These are phyloP conservation scores for Cotesia glomerata DNA, from an alignment of 1,140 invertebrate species.

Conservation along the genomic window DNA sequence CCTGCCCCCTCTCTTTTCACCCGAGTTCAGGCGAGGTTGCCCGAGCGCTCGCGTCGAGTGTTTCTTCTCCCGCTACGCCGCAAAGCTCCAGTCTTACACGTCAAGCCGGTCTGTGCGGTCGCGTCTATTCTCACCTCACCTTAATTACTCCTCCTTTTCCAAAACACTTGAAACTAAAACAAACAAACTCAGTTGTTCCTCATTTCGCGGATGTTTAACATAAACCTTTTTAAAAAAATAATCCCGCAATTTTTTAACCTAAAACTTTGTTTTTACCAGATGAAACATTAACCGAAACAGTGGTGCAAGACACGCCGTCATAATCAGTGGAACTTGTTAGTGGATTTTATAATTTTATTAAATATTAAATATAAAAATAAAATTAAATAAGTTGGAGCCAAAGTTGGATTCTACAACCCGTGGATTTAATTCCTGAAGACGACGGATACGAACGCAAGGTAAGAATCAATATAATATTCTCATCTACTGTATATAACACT, in stretches of 20 bases:
- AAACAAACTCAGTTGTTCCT: too few species aligned
- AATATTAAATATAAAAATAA: too few species aligned
- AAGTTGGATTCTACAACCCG: constrained; percentile 21
- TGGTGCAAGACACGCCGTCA: too few species aligned
- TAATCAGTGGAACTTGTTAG: constrained; percentile 16
- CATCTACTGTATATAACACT: neutral
- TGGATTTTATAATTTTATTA: neutral
- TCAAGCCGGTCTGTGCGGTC: constrained; percentile 48
- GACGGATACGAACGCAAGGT: constrained; percentile 16
- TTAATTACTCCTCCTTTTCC: neutral
- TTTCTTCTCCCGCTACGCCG: neutral
- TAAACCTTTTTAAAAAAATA: neutral
- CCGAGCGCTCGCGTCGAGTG: constrained; percentile 37
- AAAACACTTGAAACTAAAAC: neutral
- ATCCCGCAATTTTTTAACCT: too few species aligned
- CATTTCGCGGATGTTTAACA: neutral
- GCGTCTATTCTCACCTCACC: constrained; percentile 19
- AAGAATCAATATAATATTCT: constrained; percentile 17
- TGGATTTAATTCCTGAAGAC: constrained; percentile 17
- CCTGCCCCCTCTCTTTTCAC: neutral
- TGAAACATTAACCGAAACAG: too few species aligned
- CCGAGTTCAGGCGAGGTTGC: constrained; percentile 18
- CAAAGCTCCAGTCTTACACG: constrained; percentile 47
- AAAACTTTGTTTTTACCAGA: too few species aligned
- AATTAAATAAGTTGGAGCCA: neutral